phyloP scores from a whole-genome alignment of 2,113 vertebrate genomes.

The Gasterosteus aculeatus region DNA sequence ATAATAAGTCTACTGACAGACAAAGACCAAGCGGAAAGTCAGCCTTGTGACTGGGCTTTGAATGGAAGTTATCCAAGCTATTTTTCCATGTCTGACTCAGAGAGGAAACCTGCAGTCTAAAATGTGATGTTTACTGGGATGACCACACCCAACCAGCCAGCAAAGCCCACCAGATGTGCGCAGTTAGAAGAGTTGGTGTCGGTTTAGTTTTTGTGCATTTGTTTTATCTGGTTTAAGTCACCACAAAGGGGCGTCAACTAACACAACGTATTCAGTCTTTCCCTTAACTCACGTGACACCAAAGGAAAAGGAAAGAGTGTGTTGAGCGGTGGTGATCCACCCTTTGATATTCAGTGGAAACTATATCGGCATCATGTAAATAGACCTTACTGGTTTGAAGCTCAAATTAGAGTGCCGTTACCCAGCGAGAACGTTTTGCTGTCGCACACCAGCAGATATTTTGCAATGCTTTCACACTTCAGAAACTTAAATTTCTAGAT shows the following conservation, averaged over 20 bases:
- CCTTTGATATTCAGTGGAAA: slow-evolving; percentile 28
- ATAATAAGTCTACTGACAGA: not conserved
- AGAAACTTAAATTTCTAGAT: not conserved
- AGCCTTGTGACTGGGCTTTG: slow-evolving; percentile 2
- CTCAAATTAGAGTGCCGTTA: slow-evolving; percentile 7
- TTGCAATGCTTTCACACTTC: not conserved
- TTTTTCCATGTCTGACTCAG: slow-evolving; percentile 67
- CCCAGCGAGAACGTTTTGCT: not conserved
- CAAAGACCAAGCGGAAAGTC: not conserved
- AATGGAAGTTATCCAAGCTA: slow-evolving; percentile 14
- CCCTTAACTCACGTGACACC: not conserved
- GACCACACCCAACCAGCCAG: slow-evolving; percentile 47
- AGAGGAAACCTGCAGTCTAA: slow-evolving; percentile 57
- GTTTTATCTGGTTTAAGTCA: not conserved
- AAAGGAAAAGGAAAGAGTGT: no score
- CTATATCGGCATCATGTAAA: slow-evolving; percentile 12
- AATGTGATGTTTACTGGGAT: slow-evolving; percentile 36
- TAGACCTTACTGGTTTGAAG: slow-evolving; percentile 9
- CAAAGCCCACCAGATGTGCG: slow-evolving; percentile 42
- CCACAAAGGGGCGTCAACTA: not conserved
- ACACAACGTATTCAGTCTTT: not conserved
- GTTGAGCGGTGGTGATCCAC: slow-evolving; percentile 17
- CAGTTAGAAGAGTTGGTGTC: not conserved
- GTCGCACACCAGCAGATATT: not conserved
- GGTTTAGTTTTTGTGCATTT: not conserved